These are phyloP conservation scores for Amaurobius ferox DNA, from an alignment of 2,888 invertebrate species.

Conservation along the genomic window DNA sequence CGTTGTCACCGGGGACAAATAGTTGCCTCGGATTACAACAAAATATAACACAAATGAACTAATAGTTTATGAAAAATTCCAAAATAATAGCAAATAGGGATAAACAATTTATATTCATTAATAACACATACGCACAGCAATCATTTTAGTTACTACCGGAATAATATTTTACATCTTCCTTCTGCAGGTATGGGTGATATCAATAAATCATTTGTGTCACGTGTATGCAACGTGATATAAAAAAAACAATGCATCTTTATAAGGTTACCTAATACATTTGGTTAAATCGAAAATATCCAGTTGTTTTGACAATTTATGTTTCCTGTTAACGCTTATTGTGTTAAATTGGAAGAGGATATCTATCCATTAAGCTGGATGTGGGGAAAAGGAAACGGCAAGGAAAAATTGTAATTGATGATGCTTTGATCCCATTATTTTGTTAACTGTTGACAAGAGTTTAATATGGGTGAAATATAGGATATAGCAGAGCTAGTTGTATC, in stretches of 20 bases:
- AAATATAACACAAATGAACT: slow-evolving; percentile 65
- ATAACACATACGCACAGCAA: slow-evolving; percentile 59
- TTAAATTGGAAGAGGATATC: slow-evolving; percentile 25
- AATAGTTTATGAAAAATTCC: slow-evolving; percentile 64
- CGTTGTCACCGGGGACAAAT: slow-evolving; percentile 62
- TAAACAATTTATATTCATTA: slow-evolving; percentile 70
- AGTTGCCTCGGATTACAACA: slow-evolving; percentile 64
- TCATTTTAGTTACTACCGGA: slow-evolving; percentile 45
- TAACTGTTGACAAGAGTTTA: slow-evolving; percentile 55
- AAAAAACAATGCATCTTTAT: slow-evolving; percentile 50
- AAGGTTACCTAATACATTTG: slow-evolving; percentile 52
- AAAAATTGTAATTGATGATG: slow-evolving; percentile 62
- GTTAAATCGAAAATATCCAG: slow-evolving; percentile 59
- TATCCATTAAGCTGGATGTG: slow-evolving; percentile 33
- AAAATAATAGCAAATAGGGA: slow-evolving; percentile 43
- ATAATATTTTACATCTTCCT: slow-evolving; percentile 32
- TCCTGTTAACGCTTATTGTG: slow-evolving; percentile 49
- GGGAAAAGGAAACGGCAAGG: slow-evolving; percentile 31
- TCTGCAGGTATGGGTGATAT: slow-evolving; percentile 22
- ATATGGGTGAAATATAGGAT: slow-evolving; percentile 56
- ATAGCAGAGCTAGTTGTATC: no score
- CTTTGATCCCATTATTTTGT: slow-evolving; percentile 66
- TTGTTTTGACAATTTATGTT: slow-evolving; percentile 68
- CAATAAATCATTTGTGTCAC: slow-evolving; percentile 48
- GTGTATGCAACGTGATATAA: slow-evolving; percentile 46